Conservation (phyloP, 2,113 vertebrate species). For the Pristiophorus japonicus region DNA sequence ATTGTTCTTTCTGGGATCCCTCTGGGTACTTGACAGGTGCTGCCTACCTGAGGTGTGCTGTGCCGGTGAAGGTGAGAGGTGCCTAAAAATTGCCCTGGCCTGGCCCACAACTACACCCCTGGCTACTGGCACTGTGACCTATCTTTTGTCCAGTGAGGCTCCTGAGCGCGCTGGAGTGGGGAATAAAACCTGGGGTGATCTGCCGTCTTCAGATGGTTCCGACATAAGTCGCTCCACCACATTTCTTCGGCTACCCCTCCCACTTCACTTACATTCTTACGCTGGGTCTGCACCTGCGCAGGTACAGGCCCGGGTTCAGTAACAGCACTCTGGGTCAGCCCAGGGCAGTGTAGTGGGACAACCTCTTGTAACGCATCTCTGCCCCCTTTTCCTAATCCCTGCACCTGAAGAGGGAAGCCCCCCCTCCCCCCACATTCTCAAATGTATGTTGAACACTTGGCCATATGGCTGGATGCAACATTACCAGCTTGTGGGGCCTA, state of each 20-base stretch:
- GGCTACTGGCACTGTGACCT: background rate
- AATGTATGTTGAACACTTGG: too few species aligned
- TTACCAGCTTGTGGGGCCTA: too few species aligned
- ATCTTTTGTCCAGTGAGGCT: background rate
- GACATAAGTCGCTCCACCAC: background rate
- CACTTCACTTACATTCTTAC: background rate
- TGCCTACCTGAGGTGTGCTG: background rate
- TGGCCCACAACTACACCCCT: too few species aligned
- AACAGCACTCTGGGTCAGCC: background rate
- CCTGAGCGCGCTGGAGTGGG: background rate
- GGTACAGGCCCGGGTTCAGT: background rate
- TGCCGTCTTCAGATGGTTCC: background rate
- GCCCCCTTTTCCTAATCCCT: background rate
- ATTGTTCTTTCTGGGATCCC: background rate
- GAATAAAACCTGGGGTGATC: background rate
- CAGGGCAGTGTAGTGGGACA: background rate
- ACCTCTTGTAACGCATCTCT: background rate
- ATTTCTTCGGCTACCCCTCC: background rate
- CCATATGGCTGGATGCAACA: too few species aligned
- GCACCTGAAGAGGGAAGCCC: background rate
- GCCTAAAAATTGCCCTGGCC: background rate
- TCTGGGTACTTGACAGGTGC: background rate
- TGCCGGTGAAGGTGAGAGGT: background rate
- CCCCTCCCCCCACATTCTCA: too few species aligned
- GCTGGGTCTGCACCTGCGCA: background rate